Base-by-base conservation (phyloP, 2,888 invertebrate species). In the Athrips mouffetella region DNA sequence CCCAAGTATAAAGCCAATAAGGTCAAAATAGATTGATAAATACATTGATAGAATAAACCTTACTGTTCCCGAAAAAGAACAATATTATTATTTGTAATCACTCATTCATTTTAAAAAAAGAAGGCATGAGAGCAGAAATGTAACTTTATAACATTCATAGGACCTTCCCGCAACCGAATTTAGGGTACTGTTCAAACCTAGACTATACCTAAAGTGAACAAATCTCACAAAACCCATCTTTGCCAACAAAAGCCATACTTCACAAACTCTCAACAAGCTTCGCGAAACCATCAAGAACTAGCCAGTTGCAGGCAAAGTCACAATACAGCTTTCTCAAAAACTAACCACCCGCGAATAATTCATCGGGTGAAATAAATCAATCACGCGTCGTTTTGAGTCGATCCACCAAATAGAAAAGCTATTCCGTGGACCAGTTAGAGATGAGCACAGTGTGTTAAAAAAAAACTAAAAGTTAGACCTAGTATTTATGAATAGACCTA, bases 321-420 rank as follows among this genome's bases (percentile, higher is more conserved):
- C 35, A 45, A 35, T 37, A 18, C 25, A 44, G 30, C 27, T 10
- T 25, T 33, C 39, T 48, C 49, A 46, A 46, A 50, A 50, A 21
- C 33, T 48, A 47, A 45, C 47, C 27, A 30, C 11, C 42, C 37
- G 42, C 33, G 41, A 42, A 51, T 55, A 52, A 51, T 53, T 51
- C 41, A 46, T 50, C 50, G 49, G 50, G 49, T 52, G 31, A 53
- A 50, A 59, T 62, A 59, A 59, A 62, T 59, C 61, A 57, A 60
- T 59, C 56, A 52, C 48, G 37, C 18, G 37, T 47, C 47, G n/a
- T 50, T 42, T 40, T 49, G 45, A 23, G 42, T 44, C 50, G 52
- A 51, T 56, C 56, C 60, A 50, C 59, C 60, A 63, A 65, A 67
- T 64, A 60, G 63, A 59, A 63, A 63, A 63, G 62, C 63, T 58